Evolutionary conservation across 2,113 vertebrate genomes (phyloP).

Genomic region (Crocuta crocuta): DNA sequence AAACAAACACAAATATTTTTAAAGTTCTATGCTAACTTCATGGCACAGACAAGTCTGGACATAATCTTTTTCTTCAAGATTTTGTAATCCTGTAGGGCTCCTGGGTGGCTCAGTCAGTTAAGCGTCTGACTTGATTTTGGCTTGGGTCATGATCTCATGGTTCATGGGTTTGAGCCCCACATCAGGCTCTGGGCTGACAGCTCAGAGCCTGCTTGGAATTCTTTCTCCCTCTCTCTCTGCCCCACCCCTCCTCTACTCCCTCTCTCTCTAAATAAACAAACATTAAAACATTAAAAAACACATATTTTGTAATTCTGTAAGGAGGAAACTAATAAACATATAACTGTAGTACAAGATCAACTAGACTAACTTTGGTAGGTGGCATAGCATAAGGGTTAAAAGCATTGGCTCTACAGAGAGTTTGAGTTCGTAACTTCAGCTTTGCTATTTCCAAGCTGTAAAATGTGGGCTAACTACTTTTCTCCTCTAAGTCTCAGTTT

Average conservation of each 20-base stretch:
- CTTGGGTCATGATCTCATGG: too few species aligned
- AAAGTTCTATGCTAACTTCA: background rate
- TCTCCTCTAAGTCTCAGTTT: background rate
- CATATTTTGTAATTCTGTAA: background rate
- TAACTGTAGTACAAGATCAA: background rate
- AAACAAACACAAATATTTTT: background rate
- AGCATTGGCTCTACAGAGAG: background rate
- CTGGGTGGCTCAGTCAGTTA: too few species aligned
- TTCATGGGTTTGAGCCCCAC: too few species aligned
- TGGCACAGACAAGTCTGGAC: background rate
- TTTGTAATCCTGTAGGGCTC: background rate
- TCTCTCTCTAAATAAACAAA: too few species aligned
- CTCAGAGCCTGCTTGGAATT: too few species aligned
- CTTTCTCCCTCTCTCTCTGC: too few species aligned
- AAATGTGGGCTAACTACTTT: background rate
- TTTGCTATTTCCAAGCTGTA: background rate
- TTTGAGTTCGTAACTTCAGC: background rate
- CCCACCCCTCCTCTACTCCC: too few species aligned
- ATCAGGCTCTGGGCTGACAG: too few species aligned
- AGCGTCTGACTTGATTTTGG: too few species aligned
- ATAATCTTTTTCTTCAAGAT: background rate
- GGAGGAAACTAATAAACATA: background rate
- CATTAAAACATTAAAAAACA: too few species aligned
- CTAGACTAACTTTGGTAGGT: background rate
- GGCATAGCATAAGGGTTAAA: background rate